These are phyloP conservation scores for Tyrannus savana DNA, from an alignment of 2,113 vertebrate genomes.

Conservation along the genomic window DNA sequence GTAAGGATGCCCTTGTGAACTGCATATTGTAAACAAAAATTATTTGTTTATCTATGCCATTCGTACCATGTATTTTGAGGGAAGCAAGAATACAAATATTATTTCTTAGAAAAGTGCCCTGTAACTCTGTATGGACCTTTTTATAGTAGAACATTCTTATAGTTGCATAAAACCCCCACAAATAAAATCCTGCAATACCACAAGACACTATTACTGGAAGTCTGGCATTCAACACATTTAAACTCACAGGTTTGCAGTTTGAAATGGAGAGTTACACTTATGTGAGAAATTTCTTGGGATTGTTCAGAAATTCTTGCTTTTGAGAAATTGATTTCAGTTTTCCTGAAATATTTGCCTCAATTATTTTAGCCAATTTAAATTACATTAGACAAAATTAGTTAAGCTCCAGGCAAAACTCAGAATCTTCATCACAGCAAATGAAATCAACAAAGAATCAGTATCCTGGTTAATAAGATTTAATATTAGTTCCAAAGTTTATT, in stretches of 20 bases:
- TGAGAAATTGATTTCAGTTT: neutral
- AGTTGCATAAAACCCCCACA: neutral
- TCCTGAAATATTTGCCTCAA: neutral
- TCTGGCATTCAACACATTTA: neutral
- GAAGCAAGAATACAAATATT: neutral
- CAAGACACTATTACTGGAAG: neutral
- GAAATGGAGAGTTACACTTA: neutral
- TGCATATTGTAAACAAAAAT: neutral
- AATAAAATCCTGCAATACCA: slow-evolving; percentile 23
- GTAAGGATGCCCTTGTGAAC: neutral
- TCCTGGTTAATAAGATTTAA: neutral
- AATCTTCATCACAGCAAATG: neutral
- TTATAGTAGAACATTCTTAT: neutral
- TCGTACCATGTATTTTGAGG: neutral
- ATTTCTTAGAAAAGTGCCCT: neutral
- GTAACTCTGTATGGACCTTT: neutral
- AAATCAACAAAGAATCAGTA: neutral
- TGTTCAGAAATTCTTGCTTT: neutral
- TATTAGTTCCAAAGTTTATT: neutral
- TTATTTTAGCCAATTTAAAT: neutral
- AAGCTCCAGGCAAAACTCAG: neutral
- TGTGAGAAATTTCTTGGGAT: neutral
- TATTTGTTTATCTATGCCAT: neutral
- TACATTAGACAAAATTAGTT: neutral
- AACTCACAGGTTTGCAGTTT: neutral